Evolutionary conservation across 64 coral and sea anemone species (phyloP).

Genomic region (Pocillopora damicornis): DNA sequence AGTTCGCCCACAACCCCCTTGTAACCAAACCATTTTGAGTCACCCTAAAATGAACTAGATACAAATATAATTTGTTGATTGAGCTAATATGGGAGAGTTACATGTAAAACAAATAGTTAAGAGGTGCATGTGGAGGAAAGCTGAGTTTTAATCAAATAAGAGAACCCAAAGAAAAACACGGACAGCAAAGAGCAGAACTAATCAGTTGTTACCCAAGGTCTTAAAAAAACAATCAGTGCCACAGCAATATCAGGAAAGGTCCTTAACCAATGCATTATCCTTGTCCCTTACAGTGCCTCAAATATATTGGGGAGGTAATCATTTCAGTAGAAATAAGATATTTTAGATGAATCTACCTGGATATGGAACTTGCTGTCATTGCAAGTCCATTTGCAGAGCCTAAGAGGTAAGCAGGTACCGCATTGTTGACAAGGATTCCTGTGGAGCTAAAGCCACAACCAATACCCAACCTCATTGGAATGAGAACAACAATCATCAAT

Average conservation of each 20-base stretch:
- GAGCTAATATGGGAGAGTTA: too few relatives aligned
- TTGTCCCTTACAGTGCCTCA: too few relatives aligned
- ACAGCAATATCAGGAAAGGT: too few relatives aligned
- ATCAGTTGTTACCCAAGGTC: too few relatives aligned
- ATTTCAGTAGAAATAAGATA: not conserved
- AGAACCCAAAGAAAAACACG: too few relatives aligned
- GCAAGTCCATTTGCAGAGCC: slow-evolving; percentile 45
- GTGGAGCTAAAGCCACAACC: slow-evolving; percentile 18
- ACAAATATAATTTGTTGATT: too few relatives aligned
- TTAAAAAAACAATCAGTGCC: too few relatives aligned
- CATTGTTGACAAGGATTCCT: slow-evolving; percentile 42
- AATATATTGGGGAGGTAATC: not conserved
- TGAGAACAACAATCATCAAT: slow-evolving; percentile 1
- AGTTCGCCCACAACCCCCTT: too few relatives aligned
- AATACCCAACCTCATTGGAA: not conserved
- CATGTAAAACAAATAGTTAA: not conserved
- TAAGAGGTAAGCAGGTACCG: slow-evolving; percentile 23
- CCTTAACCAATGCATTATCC: too few relatives aligned
- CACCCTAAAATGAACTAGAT: too few relatives aligned
- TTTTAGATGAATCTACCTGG: slow-evolving; percentile 16
- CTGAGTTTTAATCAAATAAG: not conserved
- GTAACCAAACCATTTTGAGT: too few relatives aligned
- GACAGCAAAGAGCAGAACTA: too few relatives aligned
- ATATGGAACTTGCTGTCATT: slow-evolving; percentile 8
- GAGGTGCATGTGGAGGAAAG: not conserved